Percentiles rank a stretch among this genome's conserved stretches.
Conservation (phyloP, 2,113 vertebrate genomes). For the Atractosteus spatula region DNA sequence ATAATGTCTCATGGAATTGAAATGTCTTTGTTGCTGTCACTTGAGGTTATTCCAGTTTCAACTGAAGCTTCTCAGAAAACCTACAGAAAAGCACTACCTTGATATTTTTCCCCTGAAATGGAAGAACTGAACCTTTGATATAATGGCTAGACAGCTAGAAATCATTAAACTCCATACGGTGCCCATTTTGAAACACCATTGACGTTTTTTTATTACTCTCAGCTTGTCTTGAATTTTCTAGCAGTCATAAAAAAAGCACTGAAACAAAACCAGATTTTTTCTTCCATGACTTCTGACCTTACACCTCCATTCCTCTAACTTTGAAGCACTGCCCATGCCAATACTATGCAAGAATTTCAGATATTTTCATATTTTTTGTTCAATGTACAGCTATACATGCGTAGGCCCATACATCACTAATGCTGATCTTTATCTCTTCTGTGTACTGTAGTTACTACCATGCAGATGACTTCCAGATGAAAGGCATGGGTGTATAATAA, state of each 20-base stretch:
- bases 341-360: constrained; percentile 36
- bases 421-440: too few species aligned
- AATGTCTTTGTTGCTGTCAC: too few species aligned
- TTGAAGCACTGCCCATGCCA: constrained; percentile 45
- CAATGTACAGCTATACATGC: constrained; percentile 34
- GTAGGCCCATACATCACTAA: constrained; percentile 35
- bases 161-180: constrained; percentile 44
- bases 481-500: too few species aligned
- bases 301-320: constrained; percentile 34
- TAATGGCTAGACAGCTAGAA: not conserved
- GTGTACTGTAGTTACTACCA: too few species aligned
- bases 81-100: too few species aligned
- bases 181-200: constrained; percentile 27
- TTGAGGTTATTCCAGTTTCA: too few species aligned
- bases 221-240: constrained; percentile 18
- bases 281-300: constrained; percentile 48
- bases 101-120: too few species aligned
- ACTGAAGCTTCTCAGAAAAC: too few species aligned
- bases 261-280: constrained; percentile 30
- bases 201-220: constrained; percentile 25
- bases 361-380: constrained; percentile 34
- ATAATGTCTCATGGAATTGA: too few species aligned
- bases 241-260: constrained; percentile 45
- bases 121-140: too few species aligned
- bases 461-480: too few species aligned